Base-by-base conservation (phyloP, 2,888 invertebrate species). In the Meghimatium bilineatum region DNA sequence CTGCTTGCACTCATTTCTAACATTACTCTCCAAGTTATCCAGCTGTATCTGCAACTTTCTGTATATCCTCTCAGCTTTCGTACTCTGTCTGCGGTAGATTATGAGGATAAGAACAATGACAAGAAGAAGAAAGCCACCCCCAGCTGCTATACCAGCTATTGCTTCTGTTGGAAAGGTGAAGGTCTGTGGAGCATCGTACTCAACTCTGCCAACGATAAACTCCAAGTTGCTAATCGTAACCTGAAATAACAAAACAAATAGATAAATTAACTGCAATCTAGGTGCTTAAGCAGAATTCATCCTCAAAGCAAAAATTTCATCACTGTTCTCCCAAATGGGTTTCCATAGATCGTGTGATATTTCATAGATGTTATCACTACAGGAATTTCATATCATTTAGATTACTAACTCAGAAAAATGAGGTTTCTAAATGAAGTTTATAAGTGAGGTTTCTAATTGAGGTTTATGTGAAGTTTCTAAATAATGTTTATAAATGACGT, bases 31-130 rank as follows among this genome's bases (percentile, higher is more conserved):
- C 86, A 99, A 94, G 2, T 98, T 98, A 90, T 99, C 99, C 97
- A 99, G 98, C 94, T 99, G 99, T 90, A 99, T 97, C 94, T 99
- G 99, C 92, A 99, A 98, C 87, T 99, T 96, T 94, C 98, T 98
- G 94, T 99, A 99, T 94, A 99, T 99, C 79, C 99, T 95, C 94
- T 99, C 99, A 0, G 98, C 98, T 94, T 98, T 98, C 23, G 98
- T 98, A 87, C 97, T 98, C 94, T 98, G 97, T 77, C 98, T 95
- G 88, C 98, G 95, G 92, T 98, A 98, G 87, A 94, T 92, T 91
- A 98, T 96, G 69, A 98, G 96, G 82, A 98, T 95, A 72, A 98
- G 96, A 83, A 97, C 95, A 77, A 94, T 92, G 83, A 94, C 88
- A 87, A 98, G 95, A 38, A 97, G 95, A 84, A 98, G 95, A 88